Percentiles rank a stretch among this genome's conserved stretches.
phyloP scores from a whole-genome alignment of 2,113 vertebrate genomes.

The Ailurus styani region DNA sequence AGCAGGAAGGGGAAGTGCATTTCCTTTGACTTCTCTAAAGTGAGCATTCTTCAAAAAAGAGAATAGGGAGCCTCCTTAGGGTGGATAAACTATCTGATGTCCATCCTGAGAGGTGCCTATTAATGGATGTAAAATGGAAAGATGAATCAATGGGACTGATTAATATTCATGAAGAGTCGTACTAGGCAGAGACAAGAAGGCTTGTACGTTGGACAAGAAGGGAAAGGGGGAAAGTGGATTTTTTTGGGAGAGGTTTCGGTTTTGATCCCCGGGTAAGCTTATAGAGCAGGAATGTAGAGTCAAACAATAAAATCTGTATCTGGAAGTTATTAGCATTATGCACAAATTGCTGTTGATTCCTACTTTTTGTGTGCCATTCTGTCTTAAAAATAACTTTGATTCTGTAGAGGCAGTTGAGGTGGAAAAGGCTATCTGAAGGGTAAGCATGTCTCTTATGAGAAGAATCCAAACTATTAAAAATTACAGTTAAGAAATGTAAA shows the following conservation, averaged over 20 bases:
- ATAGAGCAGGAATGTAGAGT: neutral
- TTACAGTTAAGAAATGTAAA: neutral
- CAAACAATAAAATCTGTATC: neutral
- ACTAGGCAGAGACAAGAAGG: neutral
- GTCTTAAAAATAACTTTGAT: neutral
- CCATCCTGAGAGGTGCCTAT: neutral
- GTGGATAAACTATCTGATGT: neutral
- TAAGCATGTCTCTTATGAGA: neutral
- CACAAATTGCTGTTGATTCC: neutral
- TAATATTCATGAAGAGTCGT: neutral
- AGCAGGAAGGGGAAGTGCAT: neutral
- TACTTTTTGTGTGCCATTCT: neutral
- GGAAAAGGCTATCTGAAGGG: neutral
- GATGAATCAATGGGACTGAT: neutral
- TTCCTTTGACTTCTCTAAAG: neutral
- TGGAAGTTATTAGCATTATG: neutral
- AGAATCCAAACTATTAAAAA: neutral
- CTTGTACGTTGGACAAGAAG: neutral
- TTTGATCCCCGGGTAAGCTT: neutral
- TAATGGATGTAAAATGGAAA: neutral
- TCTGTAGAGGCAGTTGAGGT: neutral
- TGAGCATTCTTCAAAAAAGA: neutral
- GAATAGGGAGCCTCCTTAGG: neutral
- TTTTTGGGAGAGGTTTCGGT: neutral
- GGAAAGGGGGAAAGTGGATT: neutral